phyloP scores from a whole-genome alignment of 2,113 vertebrate species.

The Motacilla alba region DNA sequence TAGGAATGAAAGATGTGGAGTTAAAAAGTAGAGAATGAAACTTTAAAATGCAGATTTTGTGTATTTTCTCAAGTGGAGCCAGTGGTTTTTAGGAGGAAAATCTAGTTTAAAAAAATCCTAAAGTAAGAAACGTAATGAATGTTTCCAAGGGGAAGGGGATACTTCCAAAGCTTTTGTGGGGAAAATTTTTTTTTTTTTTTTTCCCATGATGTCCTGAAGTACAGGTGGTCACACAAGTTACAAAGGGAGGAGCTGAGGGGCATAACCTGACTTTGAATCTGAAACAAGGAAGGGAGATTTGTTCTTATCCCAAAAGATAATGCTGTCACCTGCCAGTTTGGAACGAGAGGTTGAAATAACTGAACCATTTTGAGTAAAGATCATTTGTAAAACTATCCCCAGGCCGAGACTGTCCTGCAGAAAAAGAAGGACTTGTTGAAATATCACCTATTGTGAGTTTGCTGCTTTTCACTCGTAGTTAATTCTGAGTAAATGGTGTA shows the following conservation, averaged over 20 bases:
- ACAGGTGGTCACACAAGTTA: background rate
- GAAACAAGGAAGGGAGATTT: background rate
- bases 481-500: background rate
- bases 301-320: background rate
- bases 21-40: background rate
- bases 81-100: background rate
- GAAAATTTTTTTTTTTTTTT: background rate
- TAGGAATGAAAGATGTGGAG: background rate
- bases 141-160: background rate
- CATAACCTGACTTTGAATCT: background rate
- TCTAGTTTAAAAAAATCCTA: background rate
- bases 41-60: background rate
- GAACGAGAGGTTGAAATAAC: background rate
- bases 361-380: background rate
- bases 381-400: background rate
- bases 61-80: background rate
- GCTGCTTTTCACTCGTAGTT: background rate
- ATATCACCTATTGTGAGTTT: background rate
- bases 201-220: background rate
- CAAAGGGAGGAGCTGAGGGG: background rate
- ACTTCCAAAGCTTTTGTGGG: background rate
- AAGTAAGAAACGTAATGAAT: background rate
- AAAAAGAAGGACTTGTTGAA: background rate
- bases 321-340: accelerated
- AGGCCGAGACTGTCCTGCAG: background rate